Conservation (phyloP, 2,888 invertebrate genomes). For the Lochmaea crataegi region DNA sequence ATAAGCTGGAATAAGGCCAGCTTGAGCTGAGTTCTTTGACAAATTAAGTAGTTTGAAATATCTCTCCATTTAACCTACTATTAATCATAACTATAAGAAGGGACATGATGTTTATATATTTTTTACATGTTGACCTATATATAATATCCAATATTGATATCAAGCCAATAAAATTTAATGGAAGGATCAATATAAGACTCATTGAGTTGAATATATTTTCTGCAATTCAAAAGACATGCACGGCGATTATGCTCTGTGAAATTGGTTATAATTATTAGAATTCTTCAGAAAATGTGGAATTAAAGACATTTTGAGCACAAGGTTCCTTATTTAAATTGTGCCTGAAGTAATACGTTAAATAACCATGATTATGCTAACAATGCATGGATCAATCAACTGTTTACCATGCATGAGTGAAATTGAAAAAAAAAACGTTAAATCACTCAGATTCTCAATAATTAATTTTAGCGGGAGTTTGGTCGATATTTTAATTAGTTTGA, state of each 20-base stretch:
- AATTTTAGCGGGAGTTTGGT: neutral
- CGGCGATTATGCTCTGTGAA: slow-evolving; percentile 16
- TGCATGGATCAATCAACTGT: slow-evolving; percentile 32
- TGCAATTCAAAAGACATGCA: slow-evolving; percentile 11
- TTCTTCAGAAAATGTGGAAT: slow-evolving; percentile 35
- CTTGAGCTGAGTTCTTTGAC: too few relatives aligned
- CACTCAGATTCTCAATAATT: neutral
- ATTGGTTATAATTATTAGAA: slow-evolving; percentile 29
- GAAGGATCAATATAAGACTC: neutral
- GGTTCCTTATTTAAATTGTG: slow-evolving; percentile 37
- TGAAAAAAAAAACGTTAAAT: neutral
- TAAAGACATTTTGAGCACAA: slow-evolving; percentile 38
- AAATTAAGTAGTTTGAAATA: too few relatives aligned
- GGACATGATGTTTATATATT: too few relatives aligned
- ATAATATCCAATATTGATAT: too few relatives aligned
- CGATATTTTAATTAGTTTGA: neutral
- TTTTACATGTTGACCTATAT: too few relatives aligned
- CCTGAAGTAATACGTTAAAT: slow-evolving; percentile 34
- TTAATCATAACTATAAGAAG: too few relatives aligned
- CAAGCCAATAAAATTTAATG: neutral
- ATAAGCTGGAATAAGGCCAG: too few relatives aligned
- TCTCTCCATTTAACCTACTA: too few relatives aligned
- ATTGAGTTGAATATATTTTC: slow-evolving; percentile 6
- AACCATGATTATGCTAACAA: slow-evolving; percentile 32
- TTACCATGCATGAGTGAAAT: slow-evolving; percentile 29